These are phyloP conservation scores for Stegana nigrithorax DNA, from an alignment of 2,888 invertebrate genomes.

Conservation along the genomic window DNA sequence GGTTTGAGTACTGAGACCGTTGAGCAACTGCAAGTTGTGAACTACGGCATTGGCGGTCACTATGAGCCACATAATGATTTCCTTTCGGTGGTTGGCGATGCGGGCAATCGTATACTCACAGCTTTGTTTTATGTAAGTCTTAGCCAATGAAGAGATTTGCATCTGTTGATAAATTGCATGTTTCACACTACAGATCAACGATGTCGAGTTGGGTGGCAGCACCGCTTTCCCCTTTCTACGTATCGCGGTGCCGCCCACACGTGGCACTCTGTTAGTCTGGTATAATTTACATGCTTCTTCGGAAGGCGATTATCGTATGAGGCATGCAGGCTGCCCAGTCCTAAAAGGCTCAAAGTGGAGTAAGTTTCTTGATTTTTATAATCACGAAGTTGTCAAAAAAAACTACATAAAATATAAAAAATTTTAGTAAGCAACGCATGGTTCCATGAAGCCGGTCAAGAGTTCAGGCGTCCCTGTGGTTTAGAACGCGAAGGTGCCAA, in stretches of 20 bases:
- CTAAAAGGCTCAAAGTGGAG: conserved; percentile 96
- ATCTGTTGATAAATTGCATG: not conserved
- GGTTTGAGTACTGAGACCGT: conserved; percentile 38
- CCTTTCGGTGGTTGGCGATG: conserved; percentile 3
- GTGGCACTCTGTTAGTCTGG: conserved; percentile 92
- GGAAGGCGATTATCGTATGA: conserved; percentile 86
- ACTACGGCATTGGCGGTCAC: conserved; percentile 45
- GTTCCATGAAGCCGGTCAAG: conserved; percentile 87
- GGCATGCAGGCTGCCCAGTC: conserved; percentile 96
- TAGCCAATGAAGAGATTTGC: not conserved
- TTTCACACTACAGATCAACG: conserved; percentile 34
- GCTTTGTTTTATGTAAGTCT: conserved; percentile 46
- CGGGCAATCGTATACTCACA: conserved; percentile 41
- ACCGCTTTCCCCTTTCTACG: conserved; percentile 92
- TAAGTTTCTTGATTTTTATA: conserved; percentile 64
- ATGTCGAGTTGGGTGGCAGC: conserved; percentile 82
- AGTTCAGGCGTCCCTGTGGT: conserved; percentile 75
- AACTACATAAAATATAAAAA: no score
- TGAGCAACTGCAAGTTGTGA: conserved; percentile 38
- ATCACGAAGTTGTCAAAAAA: not conserved
- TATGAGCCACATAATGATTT: conserved; percentile 42
- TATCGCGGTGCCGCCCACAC: conserved; percentile 84
- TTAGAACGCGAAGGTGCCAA: conserved; percentile 58
- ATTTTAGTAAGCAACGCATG: conserved; percentile 85
- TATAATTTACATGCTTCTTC: conserved; percentile 88